Conservation (phyloP, 53 echinoderm and acorn worm species). For the Crossaster papposus region DNA sequence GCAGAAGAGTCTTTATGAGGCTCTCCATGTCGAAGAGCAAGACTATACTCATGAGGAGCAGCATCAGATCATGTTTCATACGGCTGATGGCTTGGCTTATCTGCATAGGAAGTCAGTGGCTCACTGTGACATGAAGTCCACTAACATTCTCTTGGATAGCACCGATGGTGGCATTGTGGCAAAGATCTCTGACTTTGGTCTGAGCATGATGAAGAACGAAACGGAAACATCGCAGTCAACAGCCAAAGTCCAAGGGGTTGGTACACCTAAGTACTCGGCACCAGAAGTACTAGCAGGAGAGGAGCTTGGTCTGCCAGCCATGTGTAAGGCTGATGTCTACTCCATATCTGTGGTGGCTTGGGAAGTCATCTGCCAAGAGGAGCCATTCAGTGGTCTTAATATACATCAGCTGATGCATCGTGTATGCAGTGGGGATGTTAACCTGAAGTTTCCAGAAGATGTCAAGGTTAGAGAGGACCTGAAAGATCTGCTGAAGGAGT, state of each 20-base stretch:
- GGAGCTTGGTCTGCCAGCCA: slow-evolving; percentile 32
- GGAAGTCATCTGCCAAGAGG: slow-evolving; percentile 62
- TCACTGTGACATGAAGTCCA: slow-evolving; percentile 71
- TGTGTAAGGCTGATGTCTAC: slow-evolving; percentile 71
- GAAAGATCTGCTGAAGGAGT: slow-evolving; percentile 34
- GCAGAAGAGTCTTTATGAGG: slow-evolving; percentile 68
- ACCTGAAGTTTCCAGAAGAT: slow-evolving; percentile 41
- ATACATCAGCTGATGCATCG: slow-evolving; percentile 46
- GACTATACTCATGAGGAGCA: slow-evolving; percentile 37
- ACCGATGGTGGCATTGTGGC: slow-evolving; percentile 27
- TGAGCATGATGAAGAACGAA: slow-evolving; percentile 66
- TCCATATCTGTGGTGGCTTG: slow-evolving; percentile 61
- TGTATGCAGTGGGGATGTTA: slow-evolving; percentile 12
- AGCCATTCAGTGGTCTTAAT: slow-evolving; percentile 39
- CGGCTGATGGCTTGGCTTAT: slow-evolving; percentile 59
- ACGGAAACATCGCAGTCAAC: slow-evolving; percentile 53
- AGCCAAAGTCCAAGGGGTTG: slow-evolving; percentile 36
- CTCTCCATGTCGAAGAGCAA: slow-evolving; percentile 51
- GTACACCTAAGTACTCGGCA: slow-evolving; percentile 71
- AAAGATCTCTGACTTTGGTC: slow-evolving; percentile 73
- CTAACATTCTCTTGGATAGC: slow-evolving; percentile 59
- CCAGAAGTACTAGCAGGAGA: slow-evolving; percentile 65
- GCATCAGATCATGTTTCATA: slow-evolving; percentile 39
- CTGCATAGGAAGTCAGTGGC: slow-evolving; percentile 54
- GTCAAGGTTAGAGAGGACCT: slow-evolving; percentile 28